Base-by-base conservation (phyloP, 1,140 invertebrate species). In the Metopolophium dirhodum region DNA sequence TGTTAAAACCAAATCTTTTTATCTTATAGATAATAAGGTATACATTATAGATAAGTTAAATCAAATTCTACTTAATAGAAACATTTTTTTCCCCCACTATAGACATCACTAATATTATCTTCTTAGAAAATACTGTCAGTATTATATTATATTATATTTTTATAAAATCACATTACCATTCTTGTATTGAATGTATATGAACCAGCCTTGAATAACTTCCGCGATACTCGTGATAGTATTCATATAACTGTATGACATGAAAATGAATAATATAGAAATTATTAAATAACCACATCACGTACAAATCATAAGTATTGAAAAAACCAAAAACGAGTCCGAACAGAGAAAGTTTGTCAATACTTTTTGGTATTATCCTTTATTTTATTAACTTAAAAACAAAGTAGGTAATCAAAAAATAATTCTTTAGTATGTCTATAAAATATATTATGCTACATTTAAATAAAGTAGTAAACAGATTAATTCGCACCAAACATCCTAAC, bases 91-190 rank as follows among this genome's bases (percentile, higher is more conserved):
- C 23, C 37, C 6, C 6, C 37, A 45, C 23, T 41, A n/a, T n/a
- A 77, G n/a, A 77, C n/a, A 41, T 41, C 41, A 77, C 30, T 11
- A 86, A 86, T 45, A 86, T 86, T 26, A 41, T 86, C 83, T 86
- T 26, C 23, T 45, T 45, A 45, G 37, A 86, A 30, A 86, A 41
- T 86, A 86, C 3, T 86, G 37, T 86, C 23, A 41, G 61, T 30
- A 23, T 14, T 11, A 49, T 51, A 51, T 51, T 51, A 37, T 85
- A 85, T 26, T 41, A 41, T 47, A 26, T 86, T 86, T 45, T 86
- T 86, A 45, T 86, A 86, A 86, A 86, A 86, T 86, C 83, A 30
- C 37, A 86, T 86, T 86, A 86, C 83, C 37, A 86, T 86, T 41
- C 83, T 45, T 26, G 37, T 86, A 86, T 45, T 86, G 83, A 86